Evolutionary conservation across 2,113 vertebrate genomes (phyloP).

Genomic region (Verasper variegatus): DNA sequence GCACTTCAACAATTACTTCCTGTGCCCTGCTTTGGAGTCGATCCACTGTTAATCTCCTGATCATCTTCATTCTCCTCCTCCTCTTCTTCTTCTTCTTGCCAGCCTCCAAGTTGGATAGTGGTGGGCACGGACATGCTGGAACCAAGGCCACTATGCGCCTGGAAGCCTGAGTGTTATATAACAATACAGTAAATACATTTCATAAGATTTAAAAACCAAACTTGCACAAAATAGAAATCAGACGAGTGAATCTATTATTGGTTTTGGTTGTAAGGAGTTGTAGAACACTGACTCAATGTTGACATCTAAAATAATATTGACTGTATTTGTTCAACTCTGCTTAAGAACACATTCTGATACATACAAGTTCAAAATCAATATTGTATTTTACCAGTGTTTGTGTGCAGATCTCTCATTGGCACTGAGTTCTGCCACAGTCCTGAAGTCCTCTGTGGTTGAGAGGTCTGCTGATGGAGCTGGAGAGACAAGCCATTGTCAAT

Average conservation of each 20-base stretch:
- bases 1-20: constrained; percentile 80
- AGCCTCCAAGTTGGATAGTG: constrained; percentile 78
- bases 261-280: no score
- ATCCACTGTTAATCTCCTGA: constrained; percentile 75
- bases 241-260: no score
- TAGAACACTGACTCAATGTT: no score
- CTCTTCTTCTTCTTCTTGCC: constrained; percentile 81
- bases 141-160: constrained; percentile 47
- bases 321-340: no score
- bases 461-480: constrained; percentile 85
- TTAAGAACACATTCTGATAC: neutral
- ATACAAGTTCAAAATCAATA: neutral
- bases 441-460: constrained; percentile 72
- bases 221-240: no score
- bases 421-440: constrained; percentile 72
- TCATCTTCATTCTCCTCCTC: constrained; percentile 76
- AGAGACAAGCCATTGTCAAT: constrained; percentile 30
- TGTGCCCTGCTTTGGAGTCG: constrained; percentile 67
- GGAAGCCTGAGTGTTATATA: constrained; percentile 35
- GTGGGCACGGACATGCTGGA: constrained; percentile 60
- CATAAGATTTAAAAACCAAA: no score
- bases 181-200: neutral
- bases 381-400: constrained; percentile 68
- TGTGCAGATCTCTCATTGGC: constrained; percentile 77
- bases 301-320: no score